Base-by-base conservation (phyloP, 1,140 invertebrate genomes). In the Whitmania pigra region DNA sequence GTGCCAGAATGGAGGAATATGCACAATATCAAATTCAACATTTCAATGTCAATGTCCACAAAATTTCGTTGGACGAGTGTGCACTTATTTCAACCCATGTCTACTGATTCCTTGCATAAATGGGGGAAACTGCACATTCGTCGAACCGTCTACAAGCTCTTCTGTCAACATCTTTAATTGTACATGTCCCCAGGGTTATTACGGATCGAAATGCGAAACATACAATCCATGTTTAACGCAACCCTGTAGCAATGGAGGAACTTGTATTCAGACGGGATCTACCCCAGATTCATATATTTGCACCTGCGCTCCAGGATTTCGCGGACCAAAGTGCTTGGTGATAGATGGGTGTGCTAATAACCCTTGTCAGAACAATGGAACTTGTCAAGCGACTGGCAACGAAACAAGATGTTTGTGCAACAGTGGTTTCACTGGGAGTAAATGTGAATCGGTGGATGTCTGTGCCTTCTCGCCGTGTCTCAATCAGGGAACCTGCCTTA, bases 351-450 rank as follows among this genome's bases (percentile, higher is more conserved):
- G 74, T 63, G 25, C 20, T n/a, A 53, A 27, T 22, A 70, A 73
- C 0, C 73, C 75, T 22, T 76, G 76, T 53, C 27, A 43, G 25
- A 69, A 76, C 57, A 72, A 73, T 29, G 74, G 71, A 17, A 67
- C 57, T 43, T 74, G 73, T 54, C 27, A 60, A n/a, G 94, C 94
- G 83, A 93, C 91, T 74, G 92, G 91, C 11, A 67, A 63, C 0
- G 92, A 18, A n/a, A 63, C 29, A n/a, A 40, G 54, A 25, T 76
- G 75, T 63, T 49, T 68, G 57, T 76, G 75, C 54, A 43, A 25
- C 29, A 15, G 53, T 43, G 75, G 75, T 17, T 75, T 67, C 36
- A 25, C 69, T 36, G 74, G 73, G 20, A 36, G 25, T 29, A 72
- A 69, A 54, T 75, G 74, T 72, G 73, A 75, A 18, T 25, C 43